These are phyloP conservation scores for Arctopsyche grandis DNA, from an alignment of 1,140 invertebrate species.

Conservation along the genomic window DNA sequence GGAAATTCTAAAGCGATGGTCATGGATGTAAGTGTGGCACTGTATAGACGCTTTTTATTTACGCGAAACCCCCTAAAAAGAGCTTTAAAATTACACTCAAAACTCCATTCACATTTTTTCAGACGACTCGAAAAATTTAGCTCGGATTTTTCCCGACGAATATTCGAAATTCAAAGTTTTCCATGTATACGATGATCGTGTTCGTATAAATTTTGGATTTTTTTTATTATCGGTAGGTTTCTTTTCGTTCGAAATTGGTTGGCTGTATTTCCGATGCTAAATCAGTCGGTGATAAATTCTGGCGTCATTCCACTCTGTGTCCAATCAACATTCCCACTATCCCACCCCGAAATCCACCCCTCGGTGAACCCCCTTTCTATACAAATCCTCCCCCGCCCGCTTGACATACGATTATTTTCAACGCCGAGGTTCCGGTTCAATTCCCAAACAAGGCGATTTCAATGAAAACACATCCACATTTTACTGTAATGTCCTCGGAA, in stretches of 20 bases:
- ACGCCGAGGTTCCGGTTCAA: conserved; percentile 53
- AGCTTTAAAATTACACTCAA: conserved; percentile 54
- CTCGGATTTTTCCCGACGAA: neutral
- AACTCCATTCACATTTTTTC: conserved; percentile 43
- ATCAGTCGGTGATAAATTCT: conserved; percentile 50
- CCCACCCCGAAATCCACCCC: conserved; percentile 2
- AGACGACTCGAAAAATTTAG: conserved; percentile 3
- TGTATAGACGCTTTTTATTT: conserved; percentile 49
- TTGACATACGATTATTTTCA: conserved; percentile 53
- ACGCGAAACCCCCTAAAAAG: conserved; percentile 47
- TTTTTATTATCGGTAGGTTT: neutral
- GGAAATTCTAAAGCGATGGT: conserved; percentile 35
- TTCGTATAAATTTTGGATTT: neutral
- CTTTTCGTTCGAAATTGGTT: neutral
- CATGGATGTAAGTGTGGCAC: conserved; percentile 36
- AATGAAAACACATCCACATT: conserved; percentile 55
- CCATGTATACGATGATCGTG: no score
- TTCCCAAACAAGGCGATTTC: conserved; percentile 55
- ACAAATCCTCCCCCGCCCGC: conserved; percentile 36
- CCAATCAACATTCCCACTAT: conserved; percentile 52
- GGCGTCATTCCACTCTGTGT: conserved; percentile 49
- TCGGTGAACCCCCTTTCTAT: neutral
- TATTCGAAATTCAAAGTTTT: neutral
- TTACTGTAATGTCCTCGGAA: conserved; percentile 49
- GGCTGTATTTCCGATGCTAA: conserved; percentile 39